Percentiles rank a stretch among this genome's conserved stretches.
Conservation (phyloP, 2,797 vertebrate genomes). For the Phaenicophaeus curvirostris region DNA sequence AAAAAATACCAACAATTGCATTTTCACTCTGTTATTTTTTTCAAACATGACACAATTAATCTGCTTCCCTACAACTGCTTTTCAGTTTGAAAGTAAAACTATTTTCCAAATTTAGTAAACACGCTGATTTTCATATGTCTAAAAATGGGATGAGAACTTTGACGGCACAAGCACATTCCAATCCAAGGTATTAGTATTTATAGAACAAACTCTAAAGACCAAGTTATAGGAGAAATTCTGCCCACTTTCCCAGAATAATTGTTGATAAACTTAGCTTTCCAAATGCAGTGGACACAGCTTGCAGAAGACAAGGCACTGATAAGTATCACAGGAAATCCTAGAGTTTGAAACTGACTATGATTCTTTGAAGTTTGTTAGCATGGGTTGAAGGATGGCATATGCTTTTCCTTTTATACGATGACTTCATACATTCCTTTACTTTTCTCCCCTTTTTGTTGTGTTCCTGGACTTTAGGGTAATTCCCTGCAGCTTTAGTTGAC, state of each 20-base stretch:
- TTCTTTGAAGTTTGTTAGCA: neutral
- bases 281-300: neutral
- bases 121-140: neutral
- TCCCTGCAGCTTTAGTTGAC: neutral
- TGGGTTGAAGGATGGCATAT: neutral
- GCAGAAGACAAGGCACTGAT: neutral
- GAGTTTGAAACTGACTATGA: neutral
- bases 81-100: neutral
- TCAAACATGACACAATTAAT: neutral
- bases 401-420: neutral
- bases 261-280: neutral
- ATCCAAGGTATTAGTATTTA: neutral
- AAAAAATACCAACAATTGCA: neutral
- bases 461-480: neutral
- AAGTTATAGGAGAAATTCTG: neutral
- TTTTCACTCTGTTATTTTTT: neutral
- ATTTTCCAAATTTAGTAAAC: neutral
- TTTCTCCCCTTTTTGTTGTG: neutral
- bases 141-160: neutral
- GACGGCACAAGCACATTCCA: neutral
- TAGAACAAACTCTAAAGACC: neutral
- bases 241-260: neutral
- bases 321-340: neutral
- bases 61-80: neutral
- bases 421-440: neutral